These are phyloP conservation scores for Eptesicus fuscus DNA, from an alignment of 2,113 vertebrate species.

Conservation along the genomic window DNA sequence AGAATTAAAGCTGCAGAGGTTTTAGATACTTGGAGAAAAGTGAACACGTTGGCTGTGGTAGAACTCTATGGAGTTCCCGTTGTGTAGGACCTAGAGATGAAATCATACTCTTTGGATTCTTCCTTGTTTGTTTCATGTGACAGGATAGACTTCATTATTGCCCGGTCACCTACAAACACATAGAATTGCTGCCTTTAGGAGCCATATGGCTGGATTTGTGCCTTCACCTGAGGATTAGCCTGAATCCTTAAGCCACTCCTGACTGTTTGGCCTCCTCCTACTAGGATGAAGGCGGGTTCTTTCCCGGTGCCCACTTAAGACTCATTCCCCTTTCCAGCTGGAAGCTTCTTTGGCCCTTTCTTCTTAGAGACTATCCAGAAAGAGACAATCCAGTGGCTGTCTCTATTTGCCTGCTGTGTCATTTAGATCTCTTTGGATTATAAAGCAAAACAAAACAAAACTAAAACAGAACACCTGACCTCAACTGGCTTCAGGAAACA, in stretches of 20 bases:
- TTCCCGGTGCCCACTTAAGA: background rate
- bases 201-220: background rate
- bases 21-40: constrained; percentile 8
- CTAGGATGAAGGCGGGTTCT: background rate
- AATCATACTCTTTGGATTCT: background rate
- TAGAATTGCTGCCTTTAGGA: background rate
- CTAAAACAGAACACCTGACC: background rate
- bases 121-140: background rate
- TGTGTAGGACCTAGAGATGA: background rate
- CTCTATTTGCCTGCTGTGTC: background rate
- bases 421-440: constrained; percentile 14
- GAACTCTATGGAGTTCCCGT: background rate
- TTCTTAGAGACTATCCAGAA: constrained; percentile 6
- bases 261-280: background rate
- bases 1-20: background rate
- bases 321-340: background rate
- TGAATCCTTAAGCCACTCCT: background rate
- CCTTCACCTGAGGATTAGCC: background rate
- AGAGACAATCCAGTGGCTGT: background rate
- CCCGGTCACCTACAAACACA: background rate
- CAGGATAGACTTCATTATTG: background rate
- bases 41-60: background rate
- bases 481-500: background rate
- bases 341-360: background rate
- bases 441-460: background rate